These are phyloP conservation scores for Muschampia plurimacula DNA, from an alignment of 2,888 invertebrate species.

Conservation along the genomic window DNA sequence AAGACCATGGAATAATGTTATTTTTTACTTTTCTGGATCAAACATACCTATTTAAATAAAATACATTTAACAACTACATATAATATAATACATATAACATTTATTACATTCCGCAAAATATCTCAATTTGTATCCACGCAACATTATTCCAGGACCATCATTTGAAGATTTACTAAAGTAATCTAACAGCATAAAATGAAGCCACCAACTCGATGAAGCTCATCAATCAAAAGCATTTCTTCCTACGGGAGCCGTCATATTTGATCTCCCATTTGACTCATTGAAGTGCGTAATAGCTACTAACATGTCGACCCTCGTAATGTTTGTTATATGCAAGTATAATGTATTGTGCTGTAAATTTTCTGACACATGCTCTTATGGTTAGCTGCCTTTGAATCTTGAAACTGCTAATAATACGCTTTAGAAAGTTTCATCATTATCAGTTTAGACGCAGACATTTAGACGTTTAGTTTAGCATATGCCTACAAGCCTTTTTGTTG, in stretches of 20 bases:
- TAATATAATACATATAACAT: too few species aligned
- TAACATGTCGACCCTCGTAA: conserved; percentile 10
- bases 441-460: too few species aligned
- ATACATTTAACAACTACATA: too few species aligned
- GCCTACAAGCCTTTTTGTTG: too few species aligned
- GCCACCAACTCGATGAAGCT: not conserved
- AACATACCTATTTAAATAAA: too few species aligned
- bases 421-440: too few species aligned
- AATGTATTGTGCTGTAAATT: not conserved
- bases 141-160: not conserved
- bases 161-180: not conserved
- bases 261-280: conserved; percentile 16
- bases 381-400: too few species aligned
- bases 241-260: conserved; percentile 12
- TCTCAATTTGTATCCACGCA: not conserved
- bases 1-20: too few species aligned
- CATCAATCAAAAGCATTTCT: conserved; percentile 23
- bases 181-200: not conserved
- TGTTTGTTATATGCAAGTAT: not conserved
- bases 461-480: too few species aligned
- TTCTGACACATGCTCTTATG: not conserved
- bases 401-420: too few species aligned
- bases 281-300: conserved; percentile 29
- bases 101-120: not conserved
- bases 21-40: too few species aligned